Conservation (phyloP, 2,797 vertebrate genomes). For the Sebastes matsubarae region DNA sequence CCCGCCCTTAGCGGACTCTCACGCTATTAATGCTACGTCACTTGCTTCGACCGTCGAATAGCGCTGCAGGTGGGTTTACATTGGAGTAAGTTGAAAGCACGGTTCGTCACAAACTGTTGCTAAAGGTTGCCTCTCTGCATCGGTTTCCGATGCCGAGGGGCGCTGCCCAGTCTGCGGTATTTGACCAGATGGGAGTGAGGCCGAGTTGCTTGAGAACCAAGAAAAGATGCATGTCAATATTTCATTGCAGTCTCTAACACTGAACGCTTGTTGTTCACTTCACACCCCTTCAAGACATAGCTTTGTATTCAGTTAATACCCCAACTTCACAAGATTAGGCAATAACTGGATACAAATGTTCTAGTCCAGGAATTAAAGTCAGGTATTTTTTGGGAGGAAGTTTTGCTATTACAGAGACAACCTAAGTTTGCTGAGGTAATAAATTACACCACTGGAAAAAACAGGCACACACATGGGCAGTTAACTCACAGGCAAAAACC, state of each 20-base stretch:
- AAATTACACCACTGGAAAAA: slow-evolving; percentile 44
- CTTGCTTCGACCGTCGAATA: no score
- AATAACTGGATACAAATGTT: neutral
- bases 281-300: neutral
- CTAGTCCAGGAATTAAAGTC: neutral
- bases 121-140: no score
- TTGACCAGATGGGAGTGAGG: no score
- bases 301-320: neutral
- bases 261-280: neutral
- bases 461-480: slow-evolving; percentile 60
- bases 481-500: slow-evolving; percentile 60
- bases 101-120: no score
- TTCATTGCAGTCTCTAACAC: neutral
- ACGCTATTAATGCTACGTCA: no score
- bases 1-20: no score
- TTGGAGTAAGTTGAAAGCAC: no score
- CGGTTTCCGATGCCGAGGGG: no score
- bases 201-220: neutral
- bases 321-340: neutral
- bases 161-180: no score
- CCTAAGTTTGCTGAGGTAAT: slow-evolving; percentile 58
- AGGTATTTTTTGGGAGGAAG: neutral
- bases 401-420: slow-evolving; percentile 21
- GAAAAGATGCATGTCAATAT: neutral
- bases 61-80: no score